A percentile compares a stretch with the other conserved stretches of the same genome.
Evolutionary conservation across 2,113 vertebrate species (phyloP).

Genomic region (Dendrocopos noguchii): DNA sequence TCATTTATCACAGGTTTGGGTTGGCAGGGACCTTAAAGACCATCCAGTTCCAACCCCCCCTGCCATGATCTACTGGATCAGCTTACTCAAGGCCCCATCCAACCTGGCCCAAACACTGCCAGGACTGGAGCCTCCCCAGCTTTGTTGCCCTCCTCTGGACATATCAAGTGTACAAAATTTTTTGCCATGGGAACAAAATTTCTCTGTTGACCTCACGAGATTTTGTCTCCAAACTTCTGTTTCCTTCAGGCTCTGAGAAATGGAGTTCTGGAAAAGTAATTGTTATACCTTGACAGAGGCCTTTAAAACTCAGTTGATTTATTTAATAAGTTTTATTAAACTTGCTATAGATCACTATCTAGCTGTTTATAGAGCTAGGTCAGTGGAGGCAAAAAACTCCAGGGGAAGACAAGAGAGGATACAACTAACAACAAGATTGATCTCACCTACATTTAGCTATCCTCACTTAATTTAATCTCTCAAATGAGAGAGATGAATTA

Average conservation of each 20-base stretch:
- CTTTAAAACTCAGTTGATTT: not conserved
- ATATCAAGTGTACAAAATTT: not conserved
- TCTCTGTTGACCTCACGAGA: not conserved
- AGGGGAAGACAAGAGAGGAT: not conserved
- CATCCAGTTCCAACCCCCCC: too few species aligned
- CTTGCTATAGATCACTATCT: not conserved
- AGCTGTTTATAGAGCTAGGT: not conserved
- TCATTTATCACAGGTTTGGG: too few species aligned
- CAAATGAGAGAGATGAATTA: constrained; percentile 11
- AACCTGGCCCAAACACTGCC: too few species aligned
- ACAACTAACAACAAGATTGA: not conserved
- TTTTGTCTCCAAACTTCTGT: not conserved
- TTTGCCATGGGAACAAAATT: not conserved
- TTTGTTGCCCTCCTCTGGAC: too few species aligned
- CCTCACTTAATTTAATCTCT: constrained; percentile 12
- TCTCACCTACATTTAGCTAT: constrained; percentile 10
- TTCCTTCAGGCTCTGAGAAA: not conserved
- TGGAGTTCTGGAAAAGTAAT: fast-evolving
- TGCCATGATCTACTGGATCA: too few species aligned
- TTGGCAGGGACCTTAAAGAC: too few species aligned
- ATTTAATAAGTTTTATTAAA: not conserved
- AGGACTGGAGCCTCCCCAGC: too few species aligned
- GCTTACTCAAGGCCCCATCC: too few species aligned
- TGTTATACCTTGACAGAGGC: not conserved
- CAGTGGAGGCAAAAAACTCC: not conserved